These are phyloP conservation scores for Drosophila ironensis DNA, from an alignment of 1,140 invertebrate species.

Conservation along the genomic window DNA sequence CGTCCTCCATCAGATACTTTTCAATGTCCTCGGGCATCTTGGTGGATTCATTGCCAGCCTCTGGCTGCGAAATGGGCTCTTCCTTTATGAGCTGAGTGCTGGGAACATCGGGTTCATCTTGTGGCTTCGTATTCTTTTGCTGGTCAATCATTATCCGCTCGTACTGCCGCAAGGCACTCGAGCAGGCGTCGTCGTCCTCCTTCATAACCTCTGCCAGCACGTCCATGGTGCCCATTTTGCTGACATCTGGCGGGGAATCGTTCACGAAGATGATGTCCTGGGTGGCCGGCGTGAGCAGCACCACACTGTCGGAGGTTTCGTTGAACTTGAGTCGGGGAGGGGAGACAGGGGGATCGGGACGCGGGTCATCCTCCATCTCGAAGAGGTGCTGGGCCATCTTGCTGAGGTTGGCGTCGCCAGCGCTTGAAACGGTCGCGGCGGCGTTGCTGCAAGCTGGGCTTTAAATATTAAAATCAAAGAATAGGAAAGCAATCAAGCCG, in stretches of 20 bases:
- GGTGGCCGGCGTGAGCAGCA: slow-evolving; percentile 58
- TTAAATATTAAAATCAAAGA: slow-evolving; percentile 7
- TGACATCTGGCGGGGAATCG: slow-evolving; percentile 40
- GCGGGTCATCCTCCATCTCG: slow-evolving; percentile 40
- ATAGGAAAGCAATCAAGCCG: not conserved
- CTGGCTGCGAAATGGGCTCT: slow-evolving; percentile 41
- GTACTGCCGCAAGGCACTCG: slow-evolving; percentile 26
- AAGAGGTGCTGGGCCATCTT: slow-evolving; percentile 31
- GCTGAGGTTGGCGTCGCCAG: not conserved
- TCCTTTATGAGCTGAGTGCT: slow-evolving; percentile 12
- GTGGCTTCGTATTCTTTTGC: slow-evolving; percentile 14
- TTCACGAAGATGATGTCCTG: slow-evolving; percentile 74
- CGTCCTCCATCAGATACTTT: slow-evolving; percentile 34
- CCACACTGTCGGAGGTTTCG: slow-evolving; percentile 48
- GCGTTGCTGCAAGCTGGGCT: slow-evolving; percentile 55
- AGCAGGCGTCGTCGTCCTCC: slow-evolving; percentile 46
- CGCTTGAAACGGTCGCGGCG: slow-evolving; percentile 36
- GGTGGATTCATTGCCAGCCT: slow-evolving; percentile 56
- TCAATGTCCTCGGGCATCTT: slow-evolving; percentile 57
- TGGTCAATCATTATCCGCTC: slow-evolving; percentile 44
- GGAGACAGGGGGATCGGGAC: slow-evolving; percentile 8
- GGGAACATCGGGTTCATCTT: not conserved
- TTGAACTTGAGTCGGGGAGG: slow-evolving; percentile 11
- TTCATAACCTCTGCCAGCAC: slow-evolving; percentile 61
- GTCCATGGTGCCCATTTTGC: slow-evolving; percentile 56